Percentiles rank a stretch among this genome's conserved stretches.
These are phyloP conservation scores for Noctua janthina DNA, from an alignment of 2,888 invertebrate genomes.

Conservation along the genomic window DNA sequence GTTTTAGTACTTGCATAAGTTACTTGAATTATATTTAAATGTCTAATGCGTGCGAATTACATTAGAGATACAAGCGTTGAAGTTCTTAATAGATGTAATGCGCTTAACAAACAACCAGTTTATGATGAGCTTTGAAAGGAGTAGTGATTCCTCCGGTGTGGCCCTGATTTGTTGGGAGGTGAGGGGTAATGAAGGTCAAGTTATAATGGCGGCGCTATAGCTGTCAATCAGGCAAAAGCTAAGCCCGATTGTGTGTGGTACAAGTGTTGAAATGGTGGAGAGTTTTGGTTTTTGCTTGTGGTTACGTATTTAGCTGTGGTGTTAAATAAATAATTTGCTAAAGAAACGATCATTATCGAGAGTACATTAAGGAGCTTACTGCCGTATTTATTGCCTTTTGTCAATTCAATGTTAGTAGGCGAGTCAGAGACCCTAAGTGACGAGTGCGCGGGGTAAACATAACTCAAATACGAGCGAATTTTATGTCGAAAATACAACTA, in stretches of 20 bases:
- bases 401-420: background rate
- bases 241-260: slow-evolving; percentile 71
- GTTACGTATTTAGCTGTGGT: background rate
- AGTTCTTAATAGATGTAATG: slow-evolving; percentile 84
- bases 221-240: slow-evolving; percentile 85
- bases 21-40: slow-evolving; percentile 86
- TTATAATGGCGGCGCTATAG: slow-evolving; percentile 79
- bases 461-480: background rate
- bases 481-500: background rate
- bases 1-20: slow-evolving; percentile 82
- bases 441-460: background rate
- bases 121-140: slow-evolving; percentile 66
- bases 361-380: no score
- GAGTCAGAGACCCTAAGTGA: background rate
- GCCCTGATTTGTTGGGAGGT: slow-evolving; percentile 25
- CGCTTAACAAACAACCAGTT: slow-evolving; percentile 74
- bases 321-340: background rate
- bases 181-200: slow-evolving; percentile 66
- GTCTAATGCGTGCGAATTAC: slow-evolving; percentile 82
- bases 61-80: slow-evolving; percentile 81
- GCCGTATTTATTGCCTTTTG: background rate
- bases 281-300: background rate
- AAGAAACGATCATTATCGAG: background rate
- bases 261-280: slow-evolving; percentile 65
- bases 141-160: slow-evolving; percentile 39